Evolutionary conservation across 2,113 vertebrate genomes (phyloP).

Genomic region (Cranoglanis bouderius): DNA sequence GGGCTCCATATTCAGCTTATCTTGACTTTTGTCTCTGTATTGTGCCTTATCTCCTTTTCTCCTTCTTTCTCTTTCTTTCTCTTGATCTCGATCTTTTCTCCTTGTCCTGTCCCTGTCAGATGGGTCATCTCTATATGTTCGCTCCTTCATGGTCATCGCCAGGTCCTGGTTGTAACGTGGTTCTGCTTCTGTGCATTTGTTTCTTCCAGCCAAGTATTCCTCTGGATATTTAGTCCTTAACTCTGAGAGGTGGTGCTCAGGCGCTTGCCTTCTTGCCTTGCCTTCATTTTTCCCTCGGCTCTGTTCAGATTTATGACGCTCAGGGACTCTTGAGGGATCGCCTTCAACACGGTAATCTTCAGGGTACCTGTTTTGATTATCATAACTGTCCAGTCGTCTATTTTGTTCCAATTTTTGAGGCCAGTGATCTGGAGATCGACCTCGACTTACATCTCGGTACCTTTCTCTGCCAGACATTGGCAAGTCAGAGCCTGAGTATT

Average conservation of each 20-base stretch:
- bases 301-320: slow-evolving; percentile 69
- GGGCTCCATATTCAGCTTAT: background rate
- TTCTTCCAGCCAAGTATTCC: slow-evolving; percentile 29
- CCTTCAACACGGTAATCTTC: slow-evolving; percentile 60
- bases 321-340: slow-evolving; percentile 53
- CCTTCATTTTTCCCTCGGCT: slow-evolving; percentile 68
- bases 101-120: slow-evolving; percentile 63
- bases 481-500: slow-evolving; percentile 7
- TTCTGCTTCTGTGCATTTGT: slow-evolving; percentile 13
- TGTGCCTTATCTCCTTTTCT: slow-evolving; percentile 27
- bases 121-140: slow-evolving; percentile 57
- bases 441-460: slow-evolving; percentile 33
- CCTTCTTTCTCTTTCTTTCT: slow-evolving; percentile 35
- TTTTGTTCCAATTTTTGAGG: slow-evolving; percentile 59
- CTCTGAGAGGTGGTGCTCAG: slow-evolving; percentile 58
- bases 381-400: slow-evolving; percentile 8
- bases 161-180: slow-evolving; percentile 52
- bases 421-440: slow-evolving; percentile 61
- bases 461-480: slow-evolving; percentile 39
- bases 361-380: slow-evolving; percentile 53
- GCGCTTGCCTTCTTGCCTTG: slow-evolving; percentile 31
- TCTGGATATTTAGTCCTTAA: slow-evolving; percentile 43
- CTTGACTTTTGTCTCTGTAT: slow-evolving; percentile 51
- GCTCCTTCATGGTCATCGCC: slow-evolving; percentile 65
- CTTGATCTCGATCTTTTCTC: slow-evolving; percentile 50